Base-by-base conservation (phyloP, 2,797 vertebrate genomes). In the Austrolebias charrua region DNA sequence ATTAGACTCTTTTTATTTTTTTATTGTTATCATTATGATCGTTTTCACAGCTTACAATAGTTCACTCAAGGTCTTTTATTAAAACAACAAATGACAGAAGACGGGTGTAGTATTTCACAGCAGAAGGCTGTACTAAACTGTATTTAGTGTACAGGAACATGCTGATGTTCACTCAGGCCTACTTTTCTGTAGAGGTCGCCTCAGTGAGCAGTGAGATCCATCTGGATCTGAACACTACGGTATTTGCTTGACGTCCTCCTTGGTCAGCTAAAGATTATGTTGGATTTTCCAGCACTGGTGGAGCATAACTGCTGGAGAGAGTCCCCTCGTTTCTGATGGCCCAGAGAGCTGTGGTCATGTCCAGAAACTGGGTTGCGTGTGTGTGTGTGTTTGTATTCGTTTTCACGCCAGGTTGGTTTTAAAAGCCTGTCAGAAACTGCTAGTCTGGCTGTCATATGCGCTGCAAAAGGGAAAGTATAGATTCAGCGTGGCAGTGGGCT, bases 361-460 rank as follows among this genome's bases (percentile, higher is more conserved):
- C 85, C 84, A 90, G 88, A 87, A 88, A 68, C 53, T 60, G 66
- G 76, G 67, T 56, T 62, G 69, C 47, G 5, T 63, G 58, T 47
- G 70, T 65, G n/a, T n/a, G 62, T 60, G 77, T 11, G 10, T 24
- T 24, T 11, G 38, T 40, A 4, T 59, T 74, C 18, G 19, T 66
- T 79, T 83, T 79, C 50, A 69, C 71, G 68, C 71, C 71, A 62
- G 46, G 65, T 79, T 75, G 87, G 79, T 69, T 58, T 47, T 73
- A 80, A 72, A 33, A 87, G 73, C 84, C 84, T 84, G 87, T 90
- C 75, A 90, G 88, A 92, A 92, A 90, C 73, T 88, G 84, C 89
- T 92, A 87, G 83, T 87, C 81, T 86, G 79, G 87, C 83, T 88
- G 89, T 91, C 87, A 91, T 89, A 88, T 90, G 90, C 79, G 60